Percentiles rank a stretch among this genome's conserved stretches.
Conservation (phyloP, 2,888 invertebrate species). For the Oscheius sp. region DNA sequence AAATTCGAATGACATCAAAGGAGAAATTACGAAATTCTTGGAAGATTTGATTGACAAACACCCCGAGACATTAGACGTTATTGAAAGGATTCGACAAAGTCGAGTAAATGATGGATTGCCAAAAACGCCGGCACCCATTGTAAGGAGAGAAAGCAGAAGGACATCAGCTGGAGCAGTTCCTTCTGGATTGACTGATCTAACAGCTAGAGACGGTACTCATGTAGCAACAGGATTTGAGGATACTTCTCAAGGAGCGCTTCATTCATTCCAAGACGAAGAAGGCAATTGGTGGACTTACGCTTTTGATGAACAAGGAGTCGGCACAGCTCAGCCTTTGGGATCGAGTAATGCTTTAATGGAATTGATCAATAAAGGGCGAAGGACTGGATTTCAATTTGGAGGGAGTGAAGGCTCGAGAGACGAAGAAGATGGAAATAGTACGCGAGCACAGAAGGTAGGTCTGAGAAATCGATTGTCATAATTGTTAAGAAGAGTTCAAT, state of each 20-base stretch:
- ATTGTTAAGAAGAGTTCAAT: too few species aligned
- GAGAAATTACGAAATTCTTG: constrained; percentile 65
- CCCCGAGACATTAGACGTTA: constrained; percentile 68
- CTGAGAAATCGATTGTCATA: too few species aligned
- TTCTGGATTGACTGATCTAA: constrained; percentile 57
- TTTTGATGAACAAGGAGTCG: constrained; percentile 80
- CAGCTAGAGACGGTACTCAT: constrained; percentile 74
- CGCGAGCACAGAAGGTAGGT: too few species aligned
- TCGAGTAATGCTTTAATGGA: constrained; percentile 52
- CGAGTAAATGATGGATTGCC: constrained; percentile 23
- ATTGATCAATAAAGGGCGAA: constrained; percentile 33
- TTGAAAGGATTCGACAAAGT: constrained; percentile 65
- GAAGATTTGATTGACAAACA: constrained; percentile 69
- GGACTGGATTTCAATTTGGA: not conserved
- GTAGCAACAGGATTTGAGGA: constrained; percentile 84
- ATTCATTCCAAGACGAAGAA: constrained; percentile 68
- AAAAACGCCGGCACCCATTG: not conserved
- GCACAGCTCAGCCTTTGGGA: constrained; percentile 66
- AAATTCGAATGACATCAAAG: constrained; percentile 53
- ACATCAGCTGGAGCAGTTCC: not conserved
- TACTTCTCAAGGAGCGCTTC: constrained; percentile 81
- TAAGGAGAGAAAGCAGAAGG: not conserved
- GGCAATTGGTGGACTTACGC: constrained; percentile 85
- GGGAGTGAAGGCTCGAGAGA: too few species aligned
- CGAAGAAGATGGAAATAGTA: too few species aligned